Evolutionary conservation across 2,113 vertebrate species (phyloP), one percentile per base, ranked within the genome.

Genomic region (Trichomycterus rosablanca): DNA sequence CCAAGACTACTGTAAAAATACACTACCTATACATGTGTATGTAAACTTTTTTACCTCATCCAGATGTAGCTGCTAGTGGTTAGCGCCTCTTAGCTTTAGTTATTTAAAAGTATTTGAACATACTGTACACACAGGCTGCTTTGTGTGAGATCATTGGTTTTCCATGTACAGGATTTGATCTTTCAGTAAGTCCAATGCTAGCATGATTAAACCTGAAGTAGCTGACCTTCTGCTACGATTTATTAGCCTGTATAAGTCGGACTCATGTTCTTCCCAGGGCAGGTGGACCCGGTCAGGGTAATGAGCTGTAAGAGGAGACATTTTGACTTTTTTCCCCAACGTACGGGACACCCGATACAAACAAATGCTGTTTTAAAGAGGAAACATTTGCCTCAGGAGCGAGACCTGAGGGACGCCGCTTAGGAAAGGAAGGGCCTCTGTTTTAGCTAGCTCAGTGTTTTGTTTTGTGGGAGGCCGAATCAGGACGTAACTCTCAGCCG

Each of bases 361-460:
- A 68, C 55, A 63, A 59, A 44, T 60, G 56, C 55, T 67, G 19
- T 64, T 63, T 66, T 66, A 51, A 55, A 55, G 57, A 66, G 68
- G 68, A 66, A 66, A 66, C 63, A 43, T 71, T 60, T 24, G 26
- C 49, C 48, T 40, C 62, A 60, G 50, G 35, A 71, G 63, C 30
- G 53, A 61, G 44, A 52, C 57, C 63, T 54, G 15, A 49, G 68
- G 57, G 57, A 56, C 26, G 19, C 8, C 11, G 42, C 11, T 20
- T 63, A 66, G 63, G 57, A 55, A 66, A 40, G 18, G 26, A 35
- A 14, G 50, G 49, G 54, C 42, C 40, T 45, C 30, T n/a, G n/a
- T 40, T 40, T 40, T 40, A 40, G 56, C 52, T 30, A 37, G 37
- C 37, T 5, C 37, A 2, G 4, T 68, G 61, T 59, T 67, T 73